Base-by-base conservation (phyloP, 2,113 vertebrate genomes). In the Bubo scandiacus region DNA sequence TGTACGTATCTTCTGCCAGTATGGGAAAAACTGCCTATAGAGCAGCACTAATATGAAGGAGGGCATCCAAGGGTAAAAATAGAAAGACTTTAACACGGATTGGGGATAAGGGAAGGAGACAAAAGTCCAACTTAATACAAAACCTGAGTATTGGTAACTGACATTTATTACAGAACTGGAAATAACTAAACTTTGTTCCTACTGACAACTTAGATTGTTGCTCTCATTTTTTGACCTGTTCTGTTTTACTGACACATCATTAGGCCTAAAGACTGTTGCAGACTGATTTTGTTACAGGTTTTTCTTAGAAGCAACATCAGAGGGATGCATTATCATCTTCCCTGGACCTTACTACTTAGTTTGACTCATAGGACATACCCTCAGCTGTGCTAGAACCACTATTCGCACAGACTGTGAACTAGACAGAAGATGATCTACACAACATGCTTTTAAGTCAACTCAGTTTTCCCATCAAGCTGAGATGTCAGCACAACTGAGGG, bases 1-100 rank as follows among this genome's bases (percentile, higher is more conserved):
- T 0, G 98, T 99, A 96, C 2, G 97, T 98, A 72, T 83, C n/a
- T 77, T 21, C 52, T 80, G 51, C 23, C 52, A 80, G 65, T 67
- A 80, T 21, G 78, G 45, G 16, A 65, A 62, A 73, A 72, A 55
- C 42, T 27, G 70, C 29, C 52, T 40, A 6, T 9, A 68, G 27
- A 78, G 49, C 45, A 84, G 68, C 43, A 43, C 12, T n/a, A 58
- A 49, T 3, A 15, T 36, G 27, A 63, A 87, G 27, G 34, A 91
- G 47, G 38, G 29, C 30, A 86, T n/a, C 21, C 4, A 14, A 21
- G 25, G 3, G 6, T 55, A 63, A 92, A 94, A 89, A 15, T 2
- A 89, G 34, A 88, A 75, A 80, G 42, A 16, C 75, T 94, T 81
- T 55, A 74, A 73, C 14, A 32, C 23, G 81, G 20, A 47, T 26